phyloP scores from a whole-genome alignment of 2,113 vertebrate genomes.

The Peucedramus taeniatus region DNA sequence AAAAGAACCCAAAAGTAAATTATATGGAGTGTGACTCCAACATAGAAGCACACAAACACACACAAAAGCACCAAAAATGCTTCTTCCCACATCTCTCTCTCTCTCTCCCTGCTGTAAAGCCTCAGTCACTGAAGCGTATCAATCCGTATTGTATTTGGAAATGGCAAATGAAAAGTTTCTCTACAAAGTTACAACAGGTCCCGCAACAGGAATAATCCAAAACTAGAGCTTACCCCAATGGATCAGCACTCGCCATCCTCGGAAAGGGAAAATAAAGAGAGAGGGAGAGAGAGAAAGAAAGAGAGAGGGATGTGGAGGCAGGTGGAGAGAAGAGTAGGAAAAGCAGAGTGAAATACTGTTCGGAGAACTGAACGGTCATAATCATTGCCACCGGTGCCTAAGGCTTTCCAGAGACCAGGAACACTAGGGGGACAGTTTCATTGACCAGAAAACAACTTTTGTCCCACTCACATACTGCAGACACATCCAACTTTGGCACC shows the following conservation, averaged over 20 bases:
- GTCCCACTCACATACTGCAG: neutral
- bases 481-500: neutral
- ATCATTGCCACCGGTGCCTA: slow-evolving; percentile 33
- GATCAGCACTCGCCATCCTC: slow-evolving; percentile 63
- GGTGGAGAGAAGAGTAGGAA: slow-evolving; percentile 69
- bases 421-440: slow-evolving; percentile 55
- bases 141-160: neutral
- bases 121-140: neutral
- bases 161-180: slow-evolving; percentile 12
- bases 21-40: slow-evolving; percentile 27
- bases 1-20: slow-evolving; percentile 5
- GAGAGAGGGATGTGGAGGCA: slow-evolving; percentile 50
- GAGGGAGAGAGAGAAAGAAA: slow-evolving; percentile 24
- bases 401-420: slow-evolving; percentile 41
- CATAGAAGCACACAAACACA: neutral
- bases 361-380: slow-evolving; percentile 30
- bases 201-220: slow-evolving; percentile 52
- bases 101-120: slow-evolving; percentile 5
- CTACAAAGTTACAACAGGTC: slow-evolving; percentile 51
- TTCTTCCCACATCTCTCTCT: slow-evolving; percentile 54
- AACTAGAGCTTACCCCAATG: slow-evolving; percentile 53
- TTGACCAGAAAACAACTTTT: slow-evolving; percentile 37
- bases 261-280: slow-evolving; percentile 33
- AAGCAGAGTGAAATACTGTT: slow-evolving; percentile 71
- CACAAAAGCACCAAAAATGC: slow-evolving; percentile 38